A percentile compares a stretch with the other conserved stretches of the same genome.
Evolutionary conservation across 2,888 invertebrate species (phyloP).

Genomic region (Hipparchia sbordonii): DNA sequence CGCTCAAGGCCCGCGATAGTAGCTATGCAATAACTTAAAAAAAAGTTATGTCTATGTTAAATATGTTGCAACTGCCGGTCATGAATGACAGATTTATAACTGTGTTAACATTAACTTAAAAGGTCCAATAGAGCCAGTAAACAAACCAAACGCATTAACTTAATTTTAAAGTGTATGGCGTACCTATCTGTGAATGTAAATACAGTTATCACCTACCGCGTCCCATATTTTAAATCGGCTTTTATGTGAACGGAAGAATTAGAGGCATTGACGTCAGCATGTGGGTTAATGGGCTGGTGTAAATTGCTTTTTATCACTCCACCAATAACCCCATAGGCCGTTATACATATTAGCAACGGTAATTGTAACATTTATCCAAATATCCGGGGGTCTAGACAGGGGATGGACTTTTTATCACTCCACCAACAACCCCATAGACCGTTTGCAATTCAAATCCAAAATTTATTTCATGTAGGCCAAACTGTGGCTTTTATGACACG

Average conservation of each 20-base stretch:
- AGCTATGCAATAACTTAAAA: no score
- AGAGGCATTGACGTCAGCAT: slow-evolving; percentile 20
- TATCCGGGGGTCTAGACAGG: background rate
- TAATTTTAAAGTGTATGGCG: background rate
- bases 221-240: slow-evolving; percentile 15
- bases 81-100: no score
- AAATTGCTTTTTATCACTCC: slow-evolving; percentile 25
- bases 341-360: slow-evolving; percentile 7
- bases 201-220: slow-evolving; percentile 1
- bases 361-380: slow-evolving; percentile 10
- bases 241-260: slow-evolving; percentile 19
- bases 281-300: slow-evolving; percentile 21
- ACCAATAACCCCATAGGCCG: slow-evolving; percentile 19
- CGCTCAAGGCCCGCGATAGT: no score
- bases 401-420: background rate
- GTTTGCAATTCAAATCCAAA: no score
- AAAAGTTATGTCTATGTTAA: no score
- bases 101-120: no score
- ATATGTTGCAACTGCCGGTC: no score
- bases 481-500: no score
- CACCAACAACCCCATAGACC: no score
- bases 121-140: no score
- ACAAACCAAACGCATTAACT: no score
- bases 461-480: no score
- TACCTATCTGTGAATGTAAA: background rate